Percentiles rank a stretch among this genome's conserved stretches.
phyloP scores from a whole-genome alignment of 2,113 vertebrate genomes.

The Myiopsitta monachus region DNA sequence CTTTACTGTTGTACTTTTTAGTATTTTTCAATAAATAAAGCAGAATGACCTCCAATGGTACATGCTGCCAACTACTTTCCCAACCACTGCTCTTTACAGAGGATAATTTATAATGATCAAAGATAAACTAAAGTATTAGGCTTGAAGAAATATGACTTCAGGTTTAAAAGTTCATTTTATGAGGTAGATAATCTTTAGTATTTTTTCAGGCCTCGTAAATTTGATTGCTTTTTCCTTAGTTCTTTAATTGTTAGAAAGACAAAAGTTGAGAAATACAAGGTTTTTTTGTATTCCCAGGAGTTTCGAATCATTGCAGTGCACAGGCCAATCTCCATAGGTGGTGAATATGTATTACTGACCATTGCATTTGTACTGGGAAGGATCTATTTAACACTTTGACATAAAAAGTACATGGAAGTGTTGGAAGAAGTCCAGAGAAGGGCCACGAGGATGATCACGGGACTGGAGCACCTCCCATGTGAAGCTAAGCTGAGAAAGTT shows the following conservation, averaged over 20 bases:
- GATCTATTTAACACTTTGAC: neutral
- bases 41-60: constrained; percentile 41
- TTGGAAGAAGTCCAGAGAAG: no score
- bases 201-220: constrained; percentile 62
- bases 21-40: constrained; percentile 72
- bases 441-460: no score
- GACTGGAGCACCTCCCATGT: no score
- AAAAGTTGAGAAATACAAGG: neutral
- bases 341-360: neutral
- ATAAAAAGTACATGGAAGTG: no score
- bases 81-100: constrained; percentile 44
- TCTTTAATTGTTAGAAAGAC: constrained; percentile 23
- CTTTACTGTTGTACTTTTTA: constrained; percentile 61
- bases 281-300: neutral
- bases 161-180: constrained; percentile 71
- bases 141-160: constrained; percentile 62
- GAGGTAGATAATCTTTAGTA: constrained; percentile 60
- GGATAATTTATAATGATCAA: constrained; percentile 72
- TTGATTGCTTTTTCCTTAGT: constrained; percentile 58
- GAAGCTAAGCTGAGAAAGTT: no score
- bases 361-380: neutral
- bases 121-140: constrained; percentile 68
- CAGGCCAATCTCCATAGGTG: neutral
- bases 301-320: neutral
- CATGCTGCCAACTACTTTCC: constrained; percentile 55